Conservation (phyloP, 2,113 vertebrate genomes). For the Neolamprologus brichardi region DNA sequence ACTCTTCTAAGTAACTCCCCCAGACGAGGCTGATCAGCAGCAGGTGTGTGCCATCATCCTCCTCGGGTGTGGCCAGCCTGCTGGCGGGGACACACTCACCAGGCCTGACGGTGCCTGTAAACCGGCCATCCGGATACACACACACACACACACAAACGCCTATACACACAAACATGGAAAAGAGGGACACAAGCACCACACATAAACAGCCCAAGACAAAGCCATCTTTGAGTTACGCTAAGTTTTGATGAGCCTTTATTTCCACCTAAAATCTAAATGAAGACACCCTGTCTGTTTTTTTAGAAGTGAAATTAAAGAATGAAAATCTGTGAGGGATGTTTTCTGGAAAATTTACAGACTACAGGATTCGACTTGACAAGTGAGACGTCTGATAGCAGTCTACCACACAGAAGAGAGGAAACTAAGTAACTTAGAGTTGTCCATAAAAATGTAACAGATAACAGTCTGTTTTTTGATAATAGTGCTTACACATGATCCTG, state of each 20-base stretch:
- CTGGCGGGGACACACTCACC: background rate
- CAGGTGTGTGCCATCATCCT: background rate
- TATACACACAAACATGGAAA: background rate
- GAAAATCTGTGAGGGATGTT: background rate
- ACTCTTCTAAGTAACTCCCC: background rate
- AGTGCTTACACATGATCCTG: background rate
- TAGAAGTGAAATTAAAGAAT: background rate
- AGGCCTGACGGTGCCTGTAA: background rate
- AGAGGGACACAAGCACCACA: background rate
- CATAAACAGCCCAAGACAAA: background rate
- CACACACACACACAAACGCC: background rate
- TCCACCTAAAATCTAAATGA: background rate
- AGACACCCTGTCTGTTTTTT: background rate
- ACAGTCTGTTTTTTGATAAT: background rate
- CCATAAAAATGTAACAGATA: background rate
- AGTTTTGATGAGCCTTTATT: background rate
- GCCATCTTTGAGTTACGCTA: background rate
- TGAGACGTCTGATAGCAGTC: background rate
- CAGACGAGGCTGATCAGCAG: background rate
- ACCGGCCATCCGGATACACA: background rate
- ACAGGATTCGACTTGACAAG: background rate
- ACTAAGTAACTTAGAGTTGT: background rate
- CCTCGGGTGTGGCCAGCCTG: background rate
- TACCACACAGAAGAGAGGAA: background rate
- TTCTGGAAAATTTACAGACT: background rate